These are phyloP conservation scores for Chiloscyllium punctatum DNA, from an alignment of 2,797 vertebrate genomes.

Conservation along the genomic window DNA sequence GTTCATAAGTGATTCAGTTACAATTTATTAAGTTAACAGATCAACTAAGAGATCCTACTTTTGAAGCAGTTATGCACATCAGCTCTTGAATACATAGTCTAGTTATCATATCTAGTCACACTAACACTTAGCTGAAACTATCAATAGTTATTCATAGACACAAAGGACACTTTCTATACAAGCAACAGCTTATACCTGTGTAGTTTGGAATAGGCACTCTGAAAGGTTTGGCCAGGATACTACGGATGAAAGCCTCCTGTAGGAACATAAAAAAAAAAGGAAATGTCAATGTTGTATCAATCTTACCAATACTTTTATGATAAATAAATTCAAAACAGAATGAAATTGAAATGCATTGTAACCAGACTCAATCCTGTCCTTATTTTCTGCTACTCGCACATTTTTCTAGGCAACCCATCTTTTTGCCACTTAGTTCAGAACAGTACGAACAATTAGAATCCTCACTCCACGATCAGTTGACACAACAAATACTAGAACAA, in stretches of 20 bases:
- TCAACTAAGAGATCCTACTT: neutral
- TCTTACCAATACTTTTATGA: neutral
- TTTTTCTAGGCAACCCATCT: neutral
- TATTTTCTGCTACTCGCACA: neutral
- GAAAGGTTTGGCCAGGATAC: conserved; percentile 92
- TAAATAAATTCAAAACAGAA: neutral
- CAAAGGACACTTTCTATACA: conserved; percentile 24
- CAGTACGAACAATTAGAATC: neutral
- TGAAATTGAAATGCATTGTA: neutral
- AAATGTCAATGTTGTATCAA: neutral
- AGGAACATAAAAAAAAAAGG: conserved; percentile 46
- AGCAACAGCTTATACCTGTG: conserved; percentile 64
- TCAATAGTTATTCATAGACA: conserved; percentile 45
- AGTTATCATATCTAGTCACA: neutral
- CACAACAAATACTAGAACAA: neutral
- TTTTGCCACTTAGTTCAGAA: neutral
- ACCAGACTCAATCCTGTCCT: neutral
- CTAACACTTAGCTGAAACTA: conserved; percentile 42
- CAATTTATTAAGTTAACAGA: neutral
- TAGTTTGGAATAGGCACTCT: conserved; percentile 93
- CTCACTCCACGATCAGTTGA: neutral
- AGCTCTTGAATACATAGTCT: neutral
- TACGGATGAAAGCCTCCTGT: conserved; percentile 89
- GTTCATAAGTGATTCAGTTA: neutral
- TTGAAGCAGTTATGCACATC: neutral